Percentiles rank a stretch among this genome's conserved stretches.
Evolutionary conservation across 2,113 vertebrate species (phyloP).

Genomic region (Scopus umbretta): DNA sequence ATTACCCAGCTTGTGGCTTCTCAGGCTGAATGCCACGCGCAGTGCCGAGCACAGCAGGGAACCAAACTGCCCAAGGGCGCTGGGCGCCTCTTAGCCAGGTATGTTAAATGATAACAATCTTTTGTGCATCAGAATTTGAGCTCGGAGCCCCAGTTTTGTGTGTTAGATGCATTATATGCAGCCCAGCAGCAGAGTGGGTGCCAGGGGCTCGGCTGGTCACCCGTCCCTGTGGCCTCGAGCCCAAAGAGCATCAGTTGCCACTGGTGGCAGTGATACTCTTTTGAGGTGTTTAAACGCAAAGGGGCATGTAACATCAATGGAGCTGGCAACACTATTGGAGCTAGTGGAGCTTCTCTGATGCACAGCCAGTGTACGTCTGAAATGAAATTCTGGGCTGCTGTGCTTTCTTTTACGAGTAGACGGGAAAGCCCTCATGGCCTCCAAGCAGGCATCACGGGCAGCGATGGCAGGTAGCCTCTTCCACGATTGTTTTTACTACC

Average conservation of each 20-base stretch:
- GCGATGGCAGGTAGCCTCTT: not conserved
- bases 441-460: not conserved
- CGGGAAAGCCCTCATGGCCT: not conserved
- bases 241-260: not conserved
- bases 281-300: not conserved
- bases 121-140: rapidly evolving
- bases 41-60: rapidly evolving
- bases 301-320: rapidly evolving
- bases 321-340: not conserved
- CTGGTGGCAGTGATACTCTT: not conserved
- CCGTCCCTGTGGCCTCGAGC: not conserved
- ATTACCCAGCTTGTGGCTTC: not conserved
- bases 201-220: not conserved
- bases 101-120: not conserved
- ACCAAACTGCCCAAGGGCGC: rapidly evolving
- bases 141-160: not conserved
- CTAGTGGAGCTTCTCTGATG: not conserved
- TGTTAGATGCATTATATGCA: not conserved
- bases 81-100: not conserved
- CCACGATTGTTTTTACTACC: not conserved
- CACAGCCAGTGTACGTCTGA: not conserved
- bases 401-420: rapidly evolving
- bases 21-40: not conserved
- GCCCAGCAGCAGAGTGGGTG: not conserved
- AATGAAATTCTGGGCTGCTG: not conserved